These are phyloP conservation scores for Alviniconcha strummeri DNA, from an alignment of 2,888 invertebrate species.

Conservation along the genomic window DNA sequence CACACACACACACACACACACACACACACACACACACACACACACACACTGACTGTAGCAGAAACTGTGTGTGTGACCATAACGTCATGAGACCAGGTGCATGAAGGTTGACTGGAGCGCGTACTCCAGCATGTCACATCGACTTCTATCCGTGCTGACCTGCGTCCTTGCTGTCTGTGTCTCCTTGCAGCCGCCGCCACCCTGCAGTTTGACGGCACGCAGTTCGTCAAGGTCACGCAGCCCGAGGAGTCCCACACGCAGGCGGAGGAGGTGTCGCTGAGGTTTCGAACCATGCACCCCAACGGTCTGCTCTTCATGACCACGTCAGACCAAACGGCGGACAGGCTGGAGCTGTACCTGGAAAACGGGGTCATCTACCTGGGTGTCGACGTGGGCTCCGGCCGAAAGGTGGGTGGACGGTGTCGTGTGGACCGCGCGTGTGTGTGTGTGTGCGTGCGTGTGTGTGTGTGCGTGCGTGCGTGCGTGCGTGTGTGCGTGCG, in stretches of 20 bases:
- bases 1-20: constrained; percentile 16
- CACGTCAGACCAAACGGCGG: constrained; percentile 83
- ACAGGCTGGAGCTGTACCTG: constrained; percentile 89
- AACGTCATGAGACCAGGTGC: too few species aligned
- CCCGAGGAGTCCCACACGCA: constrained; percentile 85
- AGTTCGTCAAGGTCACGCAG: constrained; percentile 85
- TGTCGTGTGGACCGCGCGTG: not conserved
- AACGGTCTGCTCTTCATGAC: constrained; percentile 81
- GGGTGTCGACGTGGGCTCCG: constrained; percentile 87
- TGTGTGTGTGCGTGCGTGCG: not conserved
- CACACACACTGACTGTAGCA: not conserved
- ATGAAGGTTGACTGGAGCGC: too few species aligned
- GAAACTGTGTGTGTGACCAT: too few species aligned
- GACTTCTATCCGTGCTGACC: not conserved
- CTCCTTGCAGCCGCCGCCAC: constrained; percentile 86
- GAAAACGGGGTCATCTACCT: constrained; percentile 89
- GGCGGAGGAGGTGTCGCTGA: constrained; percentile 90
- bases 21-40: constrained; percentile 1
- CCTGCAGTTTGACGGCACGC: constrained; percentile 90
- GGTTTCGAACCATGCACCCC: constrained; percentile 89
- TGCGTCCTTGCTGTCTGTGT: not conserved
- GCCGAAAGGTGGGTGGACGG: constrained; percentile 82
- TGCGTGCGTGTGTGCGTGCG: not conserved
- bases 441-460: constrained; percentile 14
- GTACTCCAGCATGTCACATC: too few species aligned